phyloP scores from a whole-genome alignment of 2,113 vertebrate genomes.

The Sigmodon hispidus region DNA sequence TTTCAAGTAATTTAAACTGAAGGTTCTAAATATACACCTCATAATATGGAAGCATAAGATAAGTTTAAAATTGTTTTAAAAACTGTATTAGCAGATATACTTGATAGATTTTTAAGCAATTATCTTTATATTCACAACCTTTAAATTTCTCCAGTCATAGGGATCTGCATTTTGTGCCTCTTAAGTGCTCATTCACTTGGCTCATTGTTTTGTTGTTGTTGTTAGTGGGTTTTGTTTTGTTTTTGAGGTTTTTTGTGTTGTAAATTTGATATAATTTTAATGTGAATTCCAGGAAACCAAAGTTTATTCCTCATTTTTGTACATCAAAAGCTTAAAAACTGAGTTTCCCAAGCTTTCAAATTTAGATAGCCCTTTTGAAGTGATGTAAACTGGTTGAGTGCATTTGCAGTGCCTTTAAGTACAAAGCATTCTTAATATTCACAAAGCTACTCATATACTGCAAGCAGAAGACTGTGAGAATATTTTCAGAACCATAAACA shows the following conservation, averaged over 20 bases:
- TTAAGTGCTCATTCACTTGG: background rate
- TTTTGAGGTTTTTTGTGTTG: background rate
- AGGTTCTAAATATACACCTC: background rate
- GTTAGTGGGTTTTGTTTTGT: background rate
- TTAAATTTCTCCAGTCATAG: background rate
- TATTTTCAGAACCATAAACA: background rate
- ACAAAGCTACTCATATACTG: conserved; percentile 56
- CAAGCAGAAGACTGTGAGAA: conserved; percentile 77
- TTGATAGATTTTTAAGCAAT: background rate
- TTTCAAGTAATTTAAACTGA: background rate
- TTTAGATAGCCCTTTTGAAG: background rate
- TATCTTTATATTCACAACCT: background rate
- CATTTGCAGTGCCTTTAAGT: background rate
- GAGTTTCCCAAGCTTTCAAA: background rate
- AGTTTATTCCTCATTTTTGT: background rate
- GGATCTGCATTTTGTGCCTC: background rate
- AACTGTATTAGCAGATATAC: background rate
- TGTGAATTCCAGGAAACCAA: background rate
- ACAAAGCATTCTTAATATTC: background rate
- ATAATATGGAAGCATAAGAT: background rate
- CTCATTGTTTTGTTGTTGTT: background rate
- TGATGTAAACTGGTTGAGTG: background rate
- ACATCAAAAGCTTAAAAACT: background rate
- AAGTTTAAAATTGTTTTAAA: background rate
- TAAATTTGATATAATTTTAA: background rate